Evolutionary conservation across 2,797 vertebrate genomes (phyloP).

Genomic region (Gallirallus australis): DNA sequence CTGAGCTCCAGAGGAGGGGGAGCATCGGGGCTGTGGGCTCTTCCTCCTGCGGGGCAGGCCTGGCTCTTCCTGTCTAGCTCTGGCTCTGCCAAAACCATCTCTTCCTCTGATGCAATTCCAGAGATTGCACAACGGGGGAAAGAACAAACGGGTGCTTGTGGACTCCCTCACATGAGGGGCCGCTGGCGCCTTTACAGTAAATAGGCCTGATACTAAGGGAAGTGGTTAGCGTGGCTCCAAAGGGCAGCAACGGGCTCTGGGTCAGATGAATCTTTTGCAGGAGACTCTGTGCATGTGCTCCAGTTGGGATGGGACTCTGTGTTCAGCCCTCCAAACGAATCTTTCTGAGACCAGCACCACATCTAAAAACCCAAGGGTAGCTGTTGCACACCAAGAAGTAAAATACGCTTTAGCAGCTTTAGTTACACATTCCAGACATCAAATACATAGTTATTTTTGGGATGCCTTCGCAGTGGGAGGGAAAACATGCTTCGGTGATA

Average conservation of each 20-base stretch:
- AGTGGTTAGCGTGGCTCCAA: background rate
- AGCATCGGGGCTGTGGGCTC: accelerated
- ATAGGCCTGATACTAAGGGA: background rate
- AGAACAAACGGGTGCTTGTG: slow-evolving; percentile 53
- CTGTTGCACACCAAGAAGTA: background rate
- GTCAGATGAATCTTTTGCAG: background rate
- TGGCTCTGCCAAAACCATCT: background rate
- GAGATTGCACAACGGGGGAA: slow-evolving; percentile 17
- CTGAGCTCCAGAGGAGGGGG: background rate
- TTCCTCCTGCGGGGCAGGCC: background rate
- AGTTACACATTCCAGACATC: background rate
- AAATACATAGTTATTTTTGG: background rate
- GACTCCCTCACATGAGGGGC: slow-evolving; percentile 52
- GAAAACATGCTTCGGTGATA: background rate
- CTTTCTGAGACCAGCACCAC: background rate
- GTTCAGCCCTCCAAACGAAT: background rate
- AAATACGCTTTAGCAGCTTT: background rate
- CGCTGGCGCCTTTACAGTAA: slow-evolving; percentile 36
- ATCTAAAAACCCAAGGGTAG: background rate
- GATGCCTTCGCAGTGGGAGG: background rate
- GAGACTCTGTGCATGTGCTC: accelerated
- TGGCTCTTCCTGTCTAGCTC: background rate
- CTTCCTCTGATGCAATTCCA: slow-evolving; percentile 58
- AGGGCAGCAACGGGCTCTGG: background rate
- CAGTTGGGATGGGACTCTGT: background rate